Conservation (phyloP, 2,888 invertebrate genomes). For the Drosophila greeni region DNA sequence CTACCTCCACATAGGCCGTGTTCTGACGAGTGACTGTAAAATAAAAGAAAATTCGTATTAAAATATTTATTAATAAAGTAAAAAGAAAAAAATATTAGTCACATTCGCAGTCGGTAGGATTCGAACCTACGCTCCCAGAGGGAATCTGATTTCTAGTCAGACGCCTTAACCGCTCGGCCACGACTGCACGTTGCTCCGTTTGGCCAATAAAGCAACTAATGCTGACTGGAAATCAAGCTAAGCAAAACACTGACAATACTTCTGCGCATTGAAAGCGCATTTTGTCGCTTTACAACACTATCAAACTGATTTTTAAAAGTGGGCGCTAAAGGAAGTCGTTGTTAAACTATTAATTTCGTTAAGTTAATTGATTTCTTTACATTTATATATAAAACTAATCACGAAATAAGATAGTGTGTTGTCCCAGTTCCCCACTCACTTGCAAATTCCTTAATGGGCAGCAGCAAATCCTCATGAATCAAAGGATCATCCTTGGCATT, state of each 20-base stretch:
- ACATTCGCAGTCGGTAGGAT: constrained; percentile 78
- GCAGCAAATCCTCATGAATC: constrained; percentile 87
- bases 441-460: constrained; percentile 86
- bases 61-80: not conserved
- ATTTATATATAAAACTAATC: not conserved
- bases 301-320: not conserved
- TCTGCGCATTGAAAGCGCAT: not conserved
- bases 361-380: not conserved
- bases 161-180: constrained; percentile 80
- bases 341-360: not conserved
- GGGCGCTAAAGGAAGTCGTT: not conserved
- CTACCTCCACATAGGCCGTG: constrained; percentile 87
- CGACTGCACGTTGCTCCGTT: constrained; percentile 70
- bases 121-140: constrained; percentile 79
- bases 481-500: constrained; percentile 96
- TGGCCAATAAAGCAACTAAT: constrained; percentile 19
- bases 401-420: too few relatives aligned
- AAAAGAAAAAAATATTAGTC: constrained; percentile 1
- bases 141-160: constrained; percentile 80
- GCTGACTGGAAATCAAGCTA: not conserved
- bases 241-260: not conserved
- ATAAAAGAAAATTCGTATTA: constrained; percentile 23
- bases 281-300: constrained; percentile 1
- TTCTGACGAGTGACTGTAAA: constrained; percentile 83
- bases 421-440: constrained; percentile 81